These are phyloP conservation scores for Ochotona princeps DNA, from an alignment of 2,113 vertebrate species.

Conservation along the genomic window DNA sequence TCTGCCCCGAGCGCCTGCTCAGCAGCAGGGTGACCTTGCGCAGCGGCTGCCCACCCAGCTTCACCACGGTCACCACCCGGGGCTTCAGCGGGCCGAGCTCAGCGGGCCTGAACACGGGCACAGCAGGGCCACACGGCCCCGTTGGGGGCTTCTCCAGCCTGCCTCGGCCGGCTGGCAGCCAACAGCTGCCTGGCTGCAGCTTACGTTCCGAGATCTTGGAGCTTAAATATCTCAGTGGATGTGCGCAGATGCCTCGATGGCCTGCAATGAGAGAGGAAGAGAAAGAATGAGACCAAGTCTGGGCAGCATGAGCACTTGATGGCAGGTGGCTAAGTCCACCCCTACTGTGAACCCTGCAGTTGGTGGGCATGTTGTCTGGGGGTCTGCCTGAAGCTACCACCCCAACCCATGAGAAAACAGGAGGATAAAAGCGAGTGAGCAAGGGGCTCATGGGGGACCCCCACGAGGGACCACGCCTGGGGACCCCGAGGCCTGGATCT, in stretches of 20 bases:
- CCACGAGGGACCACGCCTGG: fast-evolving
- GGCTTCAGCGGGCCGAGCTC: constrained; percentile 93
- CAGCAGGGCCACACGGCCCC: constrained; percentile 60
- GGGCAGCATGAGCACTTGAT: not conserved
- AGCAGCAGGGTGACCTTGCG: constrained; percentile 94
- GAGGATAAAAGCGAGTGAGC: not conserved
- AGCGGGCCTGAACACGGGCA: constrained; percentile 83
- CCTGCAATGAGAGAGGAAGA: constrained; percentile 80
- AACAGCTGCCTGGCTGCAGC: constrained; percentile 78
- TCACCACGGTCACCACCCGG: constrained; percentile 93
- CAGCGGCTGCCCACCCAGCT: constrained; percentile 86
- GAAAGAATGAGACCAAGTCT: not conserved
- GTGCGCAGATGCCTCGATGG: constrained; percentile 75
- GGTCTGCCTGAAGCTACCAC: not conserved
- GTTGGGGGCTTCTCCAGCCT: constrained; percentile 77
- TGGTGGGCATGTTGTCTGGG: not conserved
- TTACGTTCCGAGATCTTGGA: constrained; percentile 83
- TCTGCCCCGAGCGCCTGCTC: constrained; percentile 93
- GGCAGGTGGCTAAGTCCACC: not conserved
- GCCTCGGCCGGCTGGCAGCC: constrained; percentile 78
- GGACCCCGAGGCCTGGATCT: not conserved
- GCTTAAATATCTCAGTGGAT: constrained; percentile 74
- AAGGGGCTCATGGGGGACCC: fast-evolving
- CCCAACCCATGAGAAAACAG: not conserved
- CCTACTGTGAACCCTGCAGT: not conserved